Evolutionary conservation across 2,797 vertebrate species (phyloP).

Genomic region (Anabas testudineus): DNA sequence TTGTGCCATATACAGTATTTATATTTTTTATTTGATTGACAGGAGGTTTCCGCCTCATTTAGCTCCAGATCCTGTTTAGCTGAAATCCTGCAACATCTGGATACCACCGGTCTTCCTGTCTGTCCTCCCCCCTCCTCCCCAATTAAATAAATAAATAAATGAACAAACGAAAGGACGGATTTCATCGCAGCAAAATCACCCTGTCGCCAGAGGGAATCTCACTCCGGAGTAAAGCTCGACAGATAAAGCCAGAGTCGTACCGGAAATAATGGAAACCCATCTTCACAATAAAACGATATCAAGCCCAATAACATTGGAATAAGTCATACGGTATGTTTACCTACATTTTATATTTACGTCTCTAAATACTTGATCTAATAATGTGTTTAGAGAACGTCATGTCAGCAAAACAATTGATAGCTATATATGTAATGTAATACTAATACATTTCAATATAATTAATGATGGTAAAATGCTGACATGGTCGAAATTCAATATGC

Average conservation of each 20-base stretch:
- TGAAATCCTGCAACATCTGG: conserved; percentile 66
- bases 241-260: background rate
- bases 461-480: background rate
- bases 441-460: background rate
- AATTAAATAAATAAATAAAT: conserved; percentile 28
- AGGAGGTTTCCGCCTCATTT: conserved; percentile 34
- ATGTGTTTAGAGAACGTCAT: no score
- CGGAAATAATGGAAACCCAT: background rate
- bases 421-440: background rate
- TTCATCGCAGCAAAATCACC: conserved; percentile 44
- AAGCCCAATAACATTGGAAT: no score
- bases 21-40: no score
- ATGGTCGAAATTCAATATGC: background rate
- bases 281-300: conserved; percentile 43
- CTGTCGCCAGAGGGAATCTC: conserved; percentile 36
- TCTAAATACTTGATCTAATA: no score
- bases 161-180: conserved; percentile 19
- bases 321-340: no score
- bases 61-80: conserved; percentile 36
- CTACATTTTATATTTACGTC: no score
- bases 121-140: conserved; percentile 17
- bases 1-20: no score
- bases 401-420: no score
- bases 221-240: conserved; percentile 15
- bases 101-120: conserved; percentile 40